Base-by-base conservation (phyloP, 2,113 vertebrate genomes). In the Microtus montanus region DNA sequence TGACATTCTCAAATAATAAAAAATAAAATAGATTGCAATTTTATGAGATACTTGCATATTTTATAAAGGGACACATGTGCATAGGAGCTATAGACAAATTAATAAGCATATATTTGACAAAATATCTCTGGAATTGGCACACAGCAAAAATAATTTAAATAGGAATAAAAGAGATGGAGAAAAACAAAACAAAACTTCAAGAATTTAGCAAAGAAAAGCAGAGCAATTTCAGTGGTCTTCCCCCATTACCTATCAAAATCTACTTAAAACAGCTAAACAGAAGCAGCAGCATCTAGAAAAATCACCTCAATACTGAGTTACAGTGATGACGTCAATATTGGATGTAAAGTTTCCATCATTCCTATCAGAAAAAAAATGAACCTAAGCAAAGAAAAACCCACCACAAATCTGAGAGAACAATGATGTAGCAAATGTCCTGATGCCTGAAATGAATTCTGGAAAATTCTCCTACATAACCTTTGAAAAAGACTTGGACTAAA, bases 351-450 rank as follows among this genome's bases (percentile, higher is more conserved):
- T 73, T 73, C 9, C 58, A 30, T 71, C 44, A 75, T 89, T 91
- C 87, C 15, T 88, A 61, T 66, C 63, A 92, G 30, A 71, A 49
- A 77, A 86, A 92, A 66, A 2, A 66, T 86, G 20, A 94, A 77
- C 61, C 41, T 80, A 90, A 97, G 20, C 30, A 63, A 90, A 95
- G n/a, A 85, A 73, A 70, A 33, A 52, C n/a, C 71, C 49, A 41
- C 19, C n/a, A 47, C 3, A 70, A 38, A 66, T 64, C 13, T 64
- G 49, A 95, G 52, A 49, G 19, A 87, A 87, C 68, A 66, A 61
- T 49, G n/a, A 20, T 3, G 17, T 14, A 84, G 28, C n/a, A 63
- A 63, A 38, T 14, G 20, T 58, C 20, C 20, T 38, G 22, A 58
- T 35, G 54, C 20, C 35, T 58, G 22, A 58, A 35, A 80, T 1